phyloP scores from a whole-genome alignment of 2,113 vertebrate genomes.

The Entomyzon cyanotis region DNA sequence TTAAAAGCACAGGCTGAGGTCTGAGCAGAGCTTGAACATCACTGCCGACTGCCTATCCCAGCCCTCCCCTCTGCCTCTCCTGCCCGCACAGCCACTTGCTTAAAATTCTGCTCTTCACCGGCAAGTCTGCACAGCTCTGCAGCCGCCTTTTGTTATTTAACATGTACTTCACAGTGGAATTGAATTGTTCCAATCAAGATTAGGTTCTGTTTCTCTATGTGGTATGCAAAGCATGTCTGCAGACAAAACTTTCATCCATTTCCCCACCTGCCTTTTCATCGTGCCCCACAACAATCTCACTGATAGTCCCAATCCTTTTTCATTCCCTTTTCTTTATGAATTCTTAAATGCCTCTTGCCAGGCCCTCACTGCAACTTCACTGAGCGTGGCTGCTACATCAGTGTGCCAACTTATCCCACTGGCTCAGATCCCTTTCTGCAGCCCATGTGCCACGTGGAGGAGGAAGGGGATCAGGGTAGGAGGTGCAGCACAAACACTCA shows the following conservation, averaged over 20 bases:
- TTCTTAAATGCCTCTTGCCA: not conserved
- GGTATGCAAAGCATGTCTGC: constrained; percentile 10
- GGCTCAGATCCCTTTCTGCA: not conserved
- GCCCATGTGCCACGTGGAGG: not conserved
- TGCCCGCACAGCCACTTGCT: not conserved
- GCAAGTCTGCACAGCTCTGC: constrained; percentile 50
- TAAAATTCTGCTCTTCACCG: constrained; percentile 54
- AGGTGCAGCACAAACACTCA: rapidly evolving
- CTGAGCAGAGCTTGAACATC: not conserved
- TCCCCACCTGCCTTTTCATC: not conserved
- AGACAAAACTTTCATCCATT: constrained; percentile 15
- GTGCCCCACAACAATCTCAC: not conserved
- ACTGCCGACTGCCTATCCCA: not conserved
- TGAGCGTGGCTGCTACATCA: not conserved
- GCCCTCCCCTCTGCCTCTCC: not conserved
- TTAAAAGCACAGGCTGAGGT: not conserved
- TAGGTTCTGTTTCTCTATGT: not conserved
- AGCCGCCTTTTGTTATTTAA: constrained; percentile 27
- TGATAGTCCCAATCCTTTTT: not conserved
- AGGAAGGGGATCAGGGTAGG: not conserved
- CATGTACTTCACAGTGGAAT: not conserved
- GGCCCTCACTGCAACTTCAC: not conserved
- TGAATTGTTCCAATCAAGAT: constrained; percentile 42
- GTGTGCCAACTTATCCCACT: not conserved
- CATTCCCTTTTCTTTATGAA: not conserved